Percentiles rank a stretch among this genome's conserved stretches.
These are phyloP conservation scores for Actinopyga echinites DNA, from an alignment of 53 echinoderm and acorn worm genomes.

Conservation along the genomic window DNA sequence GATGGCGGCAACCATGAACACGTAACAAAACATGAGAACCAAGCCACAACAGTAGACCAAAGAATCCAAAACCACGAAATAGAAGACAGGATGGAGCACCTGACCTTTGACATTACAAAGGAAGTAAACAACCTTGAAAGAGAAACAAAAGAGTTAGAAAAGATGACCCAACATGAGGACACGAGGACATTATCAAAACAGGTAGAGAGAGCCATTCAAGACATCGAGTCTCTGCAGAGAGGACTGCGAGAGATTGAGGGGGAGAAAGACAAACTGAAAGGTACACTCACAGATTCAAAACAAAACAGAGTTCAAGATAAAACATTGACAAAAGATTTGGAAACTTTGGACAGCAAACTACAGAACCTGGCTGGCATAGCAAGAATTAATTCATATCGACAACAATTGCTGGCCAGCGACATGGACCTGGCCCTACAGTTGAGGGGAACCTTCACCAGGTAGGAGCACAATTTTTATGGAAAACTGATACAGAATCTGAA, in stretches of 20 bases:
- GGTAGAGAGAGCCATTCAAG: slow-evolving; percentile 55
- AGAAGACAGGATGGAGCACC: neutral
- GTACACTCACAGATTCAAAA: slow-evolving; percentile 18
- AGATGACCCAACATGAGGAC: slow-evolving; percentile 45
- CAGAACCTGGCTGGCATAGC: slow-evolving; percentile 60
- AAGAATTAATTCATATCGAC: slow-evolving; percentile 57
- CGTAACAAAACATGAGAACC: too few relatives aligned
- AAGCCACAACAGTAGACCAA: neutral
- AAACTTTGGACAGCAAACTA: slow-evolving; percentile 48
- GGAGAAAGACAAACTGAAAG: slow-evolving; percentile 49
- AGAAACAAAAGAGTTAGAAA: slow-evolving; percentile 38
- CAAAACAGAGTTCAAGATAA: slow-evolving; percentile 13
- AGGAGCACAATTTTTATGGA: neutral
- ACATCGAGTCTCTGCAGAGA: slow-evolving; percentile 61
- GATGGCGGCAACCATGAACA: too few relatives aligned
- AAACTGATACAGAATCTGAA: too few relatives aligned
- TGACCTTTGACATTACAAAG: slow-evolving; percentile 2
- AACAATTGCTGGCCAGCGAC: slow-evolving; percentile 59
- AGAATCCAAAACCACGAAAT: neutral
- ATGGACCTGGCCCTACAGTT: slow-evolving; percentile 69
- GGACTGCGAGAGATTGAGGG: slow-evolving; percentile 50
- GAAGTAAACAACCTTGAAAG: slow-evolving; percentile 18
- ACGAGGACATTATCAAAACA: slow-evolving; percentile 50
- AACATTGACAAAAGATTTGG: slow-evolving; percentile 52
- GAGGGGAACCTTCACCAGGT: slow-evolving; percentile 66